phyloP scores from a whole-genome alignment of 2,113 vertebrate genomes.

The Amblyopsis rosae region DNA sequence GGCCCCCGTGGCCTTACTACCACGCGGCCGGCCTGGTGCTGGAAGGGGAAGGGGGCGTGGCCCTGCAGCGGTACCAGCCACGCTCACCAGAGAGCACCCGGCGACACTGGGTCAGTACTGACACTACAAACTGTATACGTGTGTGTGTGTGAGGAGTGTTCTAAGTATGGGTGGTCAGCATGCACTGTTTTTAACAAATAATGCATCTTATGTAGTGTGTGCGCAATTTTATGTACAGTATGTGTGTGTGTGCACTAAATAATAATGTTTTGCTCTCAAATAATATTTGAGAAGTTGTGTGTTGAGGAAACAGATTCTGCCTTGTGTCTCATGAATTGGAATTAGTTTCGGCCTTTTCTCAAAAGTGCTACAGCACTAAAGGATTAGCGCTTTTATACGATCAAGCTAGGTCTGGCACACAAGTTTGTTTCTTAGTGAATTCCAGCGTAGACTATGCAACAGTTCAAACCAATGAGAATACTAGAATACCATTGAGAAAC shows the following conservation, averaged over 20 bases:
- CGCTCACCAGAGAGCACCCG: conserved; percentile 73
- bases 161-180: too few relatives aligned
- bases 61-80: conserved; percentile 79
- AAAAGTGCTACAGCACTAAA: background rate
- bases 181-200: background rate
- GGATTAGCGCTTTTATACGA: conserved; percentile 4
- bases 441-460: background rate
- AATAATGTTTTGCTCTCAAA: too few relatives aligned
- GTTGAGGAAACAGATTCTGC: background rate
- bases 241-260: too few relatives aligned
- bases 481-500: conserved; percentile 15
- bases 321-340: too few relatives aligned
- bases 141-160: background rate
- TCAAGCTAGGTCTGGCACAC: conserved; percentile 12
- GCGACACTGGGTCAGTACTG: conserved; percentile 74
- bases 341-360: too few relatives aligned
- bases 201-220: too few relatives aligned
- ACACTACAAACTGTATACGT: background rate
- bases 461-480: conserved; percentile 9
- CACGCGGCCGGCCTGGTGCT: conserved; percentile 62
- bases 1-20: conserved; percentile 57
- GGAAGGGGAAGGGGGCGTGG: conserved; percentile 71
- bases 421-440: background rate
- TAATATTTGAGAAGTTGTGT: background rate
- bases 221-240: too few relatives aligned